phyloP scores from a whole-genome alignment of 1,140 invertebrate species.

The Nephila pilipes region DNA sequence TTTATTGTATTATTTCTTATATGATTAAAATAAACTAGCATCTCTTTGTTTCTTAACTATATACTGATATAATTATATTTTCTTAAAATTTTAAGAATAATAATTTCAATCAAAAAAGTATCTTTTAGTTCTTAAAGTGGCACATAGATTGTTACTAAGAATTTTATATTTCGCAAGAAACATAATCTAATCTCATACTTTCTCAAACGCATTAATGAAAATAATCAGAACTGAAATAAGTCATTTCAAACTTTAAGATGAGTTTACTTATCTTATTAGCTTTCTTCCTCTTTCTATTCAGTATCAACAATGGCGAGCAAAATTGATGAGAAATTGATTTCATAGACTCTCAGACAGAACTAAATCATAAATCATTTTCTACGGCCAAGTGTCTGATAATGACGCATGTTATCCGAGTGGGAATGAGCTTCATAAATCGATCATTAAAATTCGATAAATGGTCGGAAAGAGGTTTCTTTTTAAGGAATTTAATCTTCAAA shows the following conservation, averaged over 20 bases:
- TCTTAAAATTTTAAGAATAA: too few species aligned
- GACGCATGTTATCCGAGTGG: slow-evolving; percentile 15
- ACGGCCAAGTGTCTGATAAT: background rate
- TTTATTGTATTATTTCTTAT: too few species aligned
- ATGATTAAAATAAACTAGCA: too few species aligned
- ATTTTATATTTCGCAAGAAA: too few species aligned
- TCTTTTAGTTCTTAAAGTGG: too few species aligned
- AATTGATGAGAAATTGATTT: slow-evolving; percentile 4
- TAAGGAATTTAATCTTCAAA: background rate
- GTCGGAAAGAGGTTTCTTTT: background rate
- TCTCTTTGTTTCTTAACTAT: too few species aligned
- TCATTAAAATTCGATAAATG: background rate
- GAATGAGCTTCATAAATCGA: slow-evolving; percentile 31
- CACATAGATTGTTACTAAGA: too few species aligned
- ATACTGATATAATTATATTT: too few species aligned
- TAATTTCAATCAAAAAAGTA: too few species aligned
- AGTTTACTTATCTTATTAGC: slow-evolving; percentile 8
- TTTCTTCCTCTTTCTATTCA: background rate
- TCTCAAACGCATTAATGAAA: background rate
- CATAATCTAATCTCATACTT: too few species aligned
- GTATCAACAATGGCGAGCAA: background rate
- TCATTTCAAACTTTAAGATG: background rate
- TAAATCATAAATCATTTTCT: slow-evolving; percentile 8
- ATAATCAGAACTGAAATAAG: background rate
- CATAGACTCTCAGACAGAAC: background rate